These are phyloP conservation scores for Prorops nasuta DNA, from an alignment of 1,140 invertebrate genomes.

Conservation along the genomic window DNA sequence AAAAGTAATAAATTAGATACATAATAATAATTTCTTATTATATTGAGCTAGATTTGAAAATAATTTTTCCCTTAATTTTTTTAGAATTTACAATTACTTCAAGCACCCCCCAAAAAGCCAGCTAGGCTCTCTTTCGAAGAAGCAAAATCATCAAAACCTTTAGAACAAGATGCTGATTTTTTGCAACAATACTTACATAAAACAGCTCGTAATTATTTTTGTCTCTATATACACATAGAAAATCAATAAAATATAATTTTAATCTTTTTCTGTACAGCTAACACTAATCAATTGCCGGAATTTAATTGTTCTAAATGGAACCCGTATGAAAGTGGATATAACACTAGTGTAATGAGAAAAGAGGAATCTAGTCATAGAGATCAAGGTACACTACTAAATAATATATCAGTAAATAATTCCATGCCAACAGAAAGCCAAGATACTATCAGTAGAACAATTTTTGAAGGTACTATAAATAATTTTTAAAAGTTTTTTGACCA, in stretches of 20 bases:
- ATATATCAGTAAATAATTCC: constrained; percentile 11
- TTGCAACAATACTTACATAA: constrained; percentile 42
- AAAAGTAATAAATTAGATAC: too few species aligned
- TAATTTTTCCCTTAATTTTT: constrained; percentile 16
- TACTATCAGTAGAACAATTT: constrained; percentile 24
- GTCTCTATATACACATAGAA: too few species aligned
- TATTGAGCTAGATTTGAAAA: background rate
- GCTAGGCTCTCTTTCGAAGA: constrained; percentile 29
- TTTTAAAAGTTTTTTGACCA: too few species aligned
- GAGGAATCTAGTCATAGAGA: too few species aligned
- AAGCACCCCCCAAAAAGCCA: constrained; percentile 31
- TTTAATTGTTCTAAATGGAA: too few species aligned
- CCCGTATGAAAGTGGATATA: too few species aligned
- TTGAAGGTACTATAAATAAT: constrained; percentile 29
- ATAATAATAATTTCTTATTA: background rate
- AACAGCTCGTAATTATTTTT: constrained; percentile 22
- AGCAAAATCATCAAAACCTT: background rate
- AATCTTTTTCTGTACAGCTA: too few species aligned
- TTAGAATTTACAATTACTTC: constrained; percentile 50
- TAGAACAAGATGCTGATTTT: constrained; percentile 31
- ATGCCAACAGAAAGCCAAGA: constrained; percentile 22
- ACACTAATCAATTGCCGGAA: too few species aligned
- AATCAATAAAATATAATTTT: background rate
- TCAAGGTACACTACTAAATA: background rate
- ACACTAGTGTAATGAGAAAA: too few species aligned